A percentile compares a stretch with the other conserved stretches of the same genome.
Conservation (phyloP, 2,113 vertebrate genomes). For the Perca flavescens region DNA sequence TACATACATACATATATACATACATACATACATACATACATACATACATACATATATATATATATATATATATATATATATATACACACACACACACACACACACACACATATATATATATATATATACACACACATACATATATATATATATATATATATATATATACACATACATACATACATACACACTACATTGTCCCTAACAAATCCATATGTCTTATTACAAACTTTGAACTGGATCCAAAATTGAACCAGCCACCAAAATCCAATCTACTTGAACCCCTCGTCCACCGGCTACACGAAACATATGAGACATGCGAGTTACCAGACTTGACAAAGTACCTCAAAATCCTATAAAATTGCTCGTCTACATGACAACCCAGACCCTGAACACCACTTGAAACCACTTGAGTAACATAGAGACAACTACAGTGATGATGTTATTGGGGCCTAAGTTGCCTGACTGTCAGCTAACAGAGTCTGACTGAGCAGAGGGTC, state of each 20-base stretch:
- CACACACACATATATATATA: too few relatives aligned
- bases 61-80: too few relatives aligned
- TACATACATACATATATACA: too few relatives aligned
- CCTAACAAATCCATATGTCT: neutral
- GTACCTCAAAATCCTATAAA: constrained; percentile 48
- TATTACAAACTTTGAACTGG: constrained; percentile 1
- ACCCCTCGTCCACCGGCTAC: neutral
- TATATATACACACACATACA: too few relatives aligned
- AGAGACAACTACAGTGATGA: constrained; percentile 59
- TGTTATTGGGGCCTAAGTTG: constrained; percentile 65
- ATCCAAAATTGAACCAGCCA: constrained; percentile 7
- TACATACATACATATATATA: too few relatives aligned
- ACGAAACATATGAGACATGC: neutral
- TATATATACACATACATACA: too few relatives aligned
- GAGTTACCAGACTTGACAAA: constrained; percentile 30
- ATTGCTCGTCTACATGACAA: constrained; percentile 46
- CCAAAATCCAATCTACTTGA: neutral
- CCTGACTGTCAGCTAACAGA: constrained; percentile 64
- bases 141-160: too few relatives aligned
- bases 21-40: too few relatives aligned
- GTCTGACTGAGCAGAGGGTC: constrained; percentile 61
- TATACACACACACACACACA: too few relatives aligned
- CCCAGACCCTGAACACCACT: constrained; percentile 58
- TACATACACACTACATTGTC: neutral
- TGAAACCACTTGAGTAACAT: constrained; percentile 59